A percentile compares a stretch with the other conserved stretches of the same genome.
These are phyloP conservation scores for Zaprionus bogoriensis DNA, from an alignment of 2,888 invertebrate genomes.

Conservation along the genomic window DNA sequence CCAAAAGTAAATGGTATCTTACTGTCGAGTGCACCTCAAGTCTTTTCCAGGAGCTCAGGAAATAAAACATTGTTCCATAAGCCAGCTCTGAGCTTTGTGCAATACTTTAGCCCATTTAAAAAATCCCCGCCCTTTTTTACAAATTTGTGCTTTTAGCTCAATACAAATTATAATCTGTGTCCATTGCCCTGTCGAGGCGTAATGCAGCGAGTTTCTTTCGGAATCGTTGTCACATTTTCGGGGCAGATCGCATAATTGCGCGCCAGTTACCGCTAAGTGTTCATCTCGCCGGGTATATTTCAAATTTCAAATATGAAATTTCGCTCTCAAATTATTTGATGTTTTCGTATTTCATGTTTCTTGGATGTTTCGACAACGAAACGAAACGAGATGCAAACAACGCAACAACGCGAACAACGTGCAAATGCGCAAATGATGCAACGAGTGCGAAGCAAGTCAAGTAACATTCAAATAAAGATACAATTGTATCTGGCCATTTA, in stretches of 20 bases:
- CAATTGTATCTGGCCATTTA: constrained; percentile 71
- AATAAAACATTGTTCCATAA: no score
- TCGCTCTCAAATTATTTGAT: constrained; percentile 36
- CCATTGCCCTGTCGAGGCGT: background rate
- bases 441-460: background rate
- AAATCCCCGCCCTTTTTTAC: no score
- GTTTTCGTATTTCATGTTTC: no score
- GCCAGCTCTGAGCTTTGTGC: no score
- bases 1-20: no score
- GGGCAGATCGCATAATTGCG: constrained; percentile 48
- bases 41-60: no score
- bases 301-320: background rate
- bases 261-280: constrained; percentile 56
- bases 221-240: constrained; percentile 34
- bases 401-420: constrained; percentile 40
- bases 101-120: no score
- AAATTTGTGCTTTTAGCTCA: no score
- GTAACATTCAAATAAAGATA: constrained; percentile 50
- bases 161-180: background rate
- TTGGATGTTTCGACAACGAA: no score
- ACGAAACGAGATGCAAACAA: constrained; percentile 13
- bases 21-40: no score
- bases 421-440: constrained; percentile 56
- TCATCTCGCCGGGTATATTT: constrained; percentile 29
- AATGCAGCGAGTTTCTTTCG: constrained; percentile 16